These are phyloP conservation scores for Drosophila sp. DNA, from an alignment of 1,140 invertebrate genomes.

Conservation along the genomic window DNA sequence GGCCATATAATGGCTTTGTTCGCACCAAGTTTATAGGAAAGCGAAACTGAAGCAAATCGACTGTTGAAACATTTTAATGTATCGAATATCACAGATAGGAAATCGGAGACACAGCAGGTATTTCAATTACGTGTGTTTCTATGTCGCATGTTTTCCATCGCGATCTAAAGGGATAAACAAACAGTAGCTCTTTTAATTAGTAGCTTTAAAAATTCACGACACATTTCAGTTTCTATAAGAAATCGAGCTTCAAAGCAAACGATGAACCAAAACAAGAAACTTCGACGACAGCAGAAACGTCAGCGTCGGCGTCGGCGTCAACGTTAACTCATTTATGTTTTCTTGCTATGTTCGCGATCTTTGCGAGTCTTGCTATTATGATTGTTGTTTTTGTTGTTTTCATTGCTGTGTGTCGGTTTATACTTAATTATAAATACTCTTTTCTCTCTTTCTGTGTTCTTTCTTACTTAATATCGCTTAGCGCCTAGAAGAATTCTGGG, in stretches of 20 bases:
- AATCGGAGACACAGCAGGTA: neutral
- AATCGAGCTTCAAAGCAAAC: neutral
- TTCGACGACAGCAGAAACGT: too few relatives aligned
- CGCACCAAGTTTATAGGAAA: neutral
- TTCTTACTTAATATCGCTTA: slow-evolving; percentile 43
- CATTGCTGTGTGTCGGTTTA: slow-evolving; percentile 18
- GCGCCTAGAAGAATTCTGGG: slow-evolving; percentile 35
- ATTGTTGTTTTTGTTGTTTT: slow-evolving; percentile 12
- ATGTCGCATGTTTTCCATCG: neutral
- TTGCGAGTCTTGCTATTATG: neutral
- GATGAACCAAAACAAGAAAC: slow-evolving; percentile 26
- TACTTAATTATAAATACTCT: slow-evolving; percentile 16
- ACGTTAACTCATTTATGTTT: slow-evolving; percentile 2
- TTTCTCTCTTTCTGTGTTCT: slow-evolving; percentile 7
- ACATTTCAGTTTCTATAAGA: slow-evolving; percentile 19
- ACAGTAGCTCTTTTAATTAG: slow-evolving; percentile 17
- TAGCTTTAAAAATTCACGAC: neutral
- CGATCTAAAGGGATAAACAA: neutral
- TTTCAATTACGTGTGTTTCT: neutral
- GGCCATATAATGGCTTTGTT: slow-evolving; percentile 8
- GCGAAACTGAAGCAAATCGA: slow-evolving; percentile 16
- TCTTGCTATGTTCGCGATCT: slow-evolving; percentile 18
- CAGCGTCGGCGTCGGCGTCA: neutral
- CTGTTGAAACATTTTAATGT: neutral
- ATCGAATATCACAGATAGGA: neutral